A percentile compares a stretch with the other conserved stretches of the same genome.
Conservation (phyloP, 2,113 vertebrate species). For the Austrofundulus limnaeus region DNA sequence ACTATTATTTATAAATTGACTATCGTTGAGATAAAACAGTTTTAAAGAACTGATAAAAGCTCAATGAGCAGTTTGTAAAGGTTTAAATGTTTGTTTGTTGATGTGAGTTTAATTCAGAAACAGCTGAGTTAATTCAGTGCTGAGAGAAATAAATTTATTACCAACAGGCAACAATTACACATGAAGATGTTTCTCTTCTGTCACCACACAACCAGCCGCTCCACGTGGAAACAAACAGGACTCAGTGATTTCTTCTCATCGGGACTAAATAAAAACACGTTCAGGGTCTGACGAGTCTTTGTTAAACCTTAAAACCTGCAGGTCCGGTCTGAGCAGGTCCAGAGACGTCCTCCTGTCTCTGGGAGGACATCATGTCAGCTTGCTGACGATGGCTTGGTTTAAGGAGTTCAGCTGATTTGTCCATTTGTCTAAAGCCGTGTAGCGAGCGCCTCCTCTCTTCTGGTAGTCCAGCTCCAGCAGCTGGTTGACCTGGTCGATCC, state of each 20-base stretch:
- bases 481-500: slow-evolving; percentile 93
- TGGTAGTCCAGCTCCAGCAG: slow-evolving; percentile 98
- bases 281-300: slow-evolving; percentile 53
- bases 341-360: slow-evolving; percentile 62
- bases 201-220: too few species aligned
- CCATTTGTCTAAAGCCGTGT: slow-evolving; percentile 99
- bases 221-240: slow-evolving; percentile 63
- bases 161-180: slow-evolving; percentile 67
- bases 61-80: neutral
- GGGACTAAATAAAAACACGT: slow-evolving; percentile 52
- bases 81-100: too few species aligned
- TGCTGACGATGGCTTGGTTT: slow-evolving; percentile 99
- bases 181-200: too few species aligned
- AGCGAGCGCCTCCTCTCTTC: slow-evolving; percentile 96
- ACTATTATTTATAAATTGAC: too few species aligned
- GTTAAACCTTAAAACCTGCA: slow-evolving; percentile 58
- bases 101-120: slow-evolving; percentile 24
- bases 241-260: slow-evolving; percentile 56
- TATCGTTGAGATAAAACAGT: too few species aligned
- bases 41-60: too few species aligned
- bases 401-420: slow-evolving; percentile 99
- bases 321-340: slow-evolving; percentile 57
- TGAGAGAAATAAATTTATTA: slow-evolving; percentile 71
- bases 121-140: slow-evolving; percentile 53
- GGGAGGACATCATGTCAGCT: slow-evolving; percentile 87